These are phyloP conservation scores for Rugalucina vietnamica DNA, from an alignment of 2,888 invertebrate genomes.

Conservation along the genomic window DNA sequence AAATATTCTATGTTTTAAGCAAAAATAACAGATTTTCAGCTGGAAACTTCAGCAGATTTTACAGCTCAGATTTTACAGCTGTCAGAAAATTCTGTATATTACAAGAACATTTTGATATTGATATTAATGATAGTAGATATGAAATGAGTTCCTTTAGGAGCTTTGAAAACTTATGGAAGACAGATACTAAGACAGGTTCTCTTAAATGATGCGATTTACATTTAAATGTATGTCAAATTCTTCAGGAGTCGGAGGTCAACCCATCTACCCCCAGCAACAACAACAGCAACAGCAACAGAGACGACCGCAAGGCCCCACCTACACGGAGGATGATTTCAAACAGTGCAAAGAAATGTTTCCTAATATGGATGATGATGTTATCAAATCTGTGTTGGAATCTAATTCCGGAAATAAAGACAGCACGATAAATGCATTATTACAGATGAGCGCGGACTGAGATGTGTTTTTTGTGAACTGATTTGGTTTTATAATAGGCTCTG, in stretches of 20 bases:
- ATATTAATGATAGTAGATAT: no score
- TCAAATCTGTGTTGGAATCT: constrained; percentile 94
- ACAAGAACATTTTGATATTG: no score
- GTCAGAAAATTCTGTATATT: no score
- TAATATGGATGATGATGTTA: constrained; percentile 95
- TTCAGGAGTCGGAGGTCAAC: background rate
- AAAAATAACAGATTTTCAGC: no score
- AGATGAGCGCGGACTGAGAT: constrained; percentile 86
- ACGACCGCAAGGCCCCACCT: constrained; percentile 69
- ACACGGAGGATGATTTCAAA: constrained; percentile 84
- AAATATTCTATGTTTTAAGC: no score
- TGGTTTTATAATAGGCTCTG: background rate
- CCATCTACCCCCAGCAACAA: constrained; percentile 49
- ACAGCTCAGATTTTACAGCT: no score
- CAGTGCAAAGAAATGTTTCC: constrained; percentile 97
- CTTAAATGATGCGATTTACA: no score
- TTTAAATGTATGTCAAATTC: background rate
- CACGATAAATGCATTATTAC: constrained; percentile 94
- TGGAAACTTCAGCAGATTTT: no score
- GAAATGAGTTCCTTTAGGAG: no score
- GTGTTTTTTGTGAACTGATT: background rate
- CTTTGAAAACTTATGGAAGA: no score
- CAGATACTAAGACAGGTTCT: no score
- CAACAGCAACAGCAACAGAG: constrained; percentile 41
- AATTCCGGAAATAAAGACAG: constrained; percentile 95